phyloP scores from a whole-genome alignment of 2,113 vertebrate species.

The Ellobius talpinus region DNA sequence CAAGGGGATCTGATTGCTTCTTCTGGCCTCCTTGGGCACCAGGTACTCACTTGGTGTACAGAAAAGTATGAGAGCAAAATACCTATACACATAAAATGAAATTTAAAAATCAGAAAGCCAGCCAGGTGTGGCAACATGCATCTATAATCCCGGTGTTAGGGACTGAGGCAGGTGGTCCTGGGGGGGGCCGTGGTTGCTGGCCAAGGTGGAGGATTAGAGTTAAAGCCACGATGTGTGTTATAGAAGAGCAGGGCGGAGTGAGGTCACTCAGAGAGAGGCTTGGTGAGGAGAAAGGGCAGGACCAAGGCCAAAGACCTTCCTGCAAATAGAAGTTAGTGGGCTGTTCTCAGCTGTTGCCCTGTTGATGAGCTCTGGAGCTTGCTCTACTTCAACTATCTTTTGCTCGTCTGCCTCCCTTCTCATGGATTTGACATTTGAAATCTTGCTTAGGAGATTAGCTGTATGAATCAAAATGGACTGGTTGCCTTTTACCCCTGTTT shows the following conservation, averaged over 20 bases:
- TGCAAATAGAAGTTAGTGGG: neutral
- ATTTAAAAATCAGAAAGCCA: neutral
- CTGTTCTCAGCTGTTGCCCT: accelerated
- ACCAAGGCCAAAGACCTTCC: neutral
- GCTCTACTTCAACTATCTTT: neutral
- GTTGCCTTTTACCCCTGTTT: neutral
- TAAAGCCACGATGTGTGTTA: neutral
- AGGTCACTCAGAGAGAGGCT: neutral
- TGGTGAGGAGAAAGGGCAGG: neutral
- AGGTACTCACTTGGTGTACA: neutral
- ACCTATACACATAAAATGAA: neutral
- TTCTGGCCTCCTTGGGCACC: neutral
- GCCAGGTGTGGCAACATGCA: neutral
- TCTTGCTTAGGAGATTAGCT: conserved; percentile 30
- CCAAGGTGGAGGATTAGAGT: neutral
- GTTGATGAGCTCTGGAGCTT: neutral
- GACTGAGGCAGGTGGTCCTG: neutral
- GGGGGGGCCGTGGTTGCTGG: neutral
- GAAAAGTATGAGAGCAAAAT: neutral
- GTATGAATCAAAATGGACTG: neutral
- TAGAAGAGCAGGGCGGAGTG: neutral
- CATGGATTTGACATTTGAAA: neutral
- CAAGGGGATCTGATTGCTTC: neutral
- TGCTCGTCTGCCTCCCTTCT: neutral
- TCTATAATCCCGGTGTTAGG: neutral